Evolutionary conservation across 2,888 invertebrate species (phyloP).

Genomic region (Orchestes rusci): DNA sequence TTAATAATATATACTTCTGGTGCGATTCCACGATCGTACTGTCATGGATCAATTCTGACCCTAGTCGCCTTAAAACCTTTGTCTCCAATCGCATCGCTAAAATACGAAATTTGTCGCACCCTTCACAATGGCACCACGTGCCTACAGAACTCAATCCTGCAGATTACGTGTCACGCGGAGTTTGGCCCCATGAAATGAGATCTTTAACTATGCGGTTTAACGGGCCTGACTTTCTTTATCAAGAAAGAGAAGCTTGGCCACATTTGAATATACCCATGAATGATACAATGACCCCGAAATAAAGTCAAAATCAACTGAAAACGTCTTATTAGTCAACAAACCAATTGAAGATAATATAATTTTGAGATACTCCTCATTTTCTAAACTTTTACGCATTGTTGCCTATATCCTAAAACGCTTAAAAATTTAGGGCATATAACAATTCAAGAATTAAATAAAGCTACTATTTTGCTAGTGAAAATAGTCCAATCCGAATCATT

Average conservation of each 20-base stretch:
- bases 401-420: background rate
- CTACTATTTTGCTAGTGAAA: background rate
- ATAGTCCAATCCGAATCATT: background rate
- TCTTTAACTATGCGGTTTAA: constrained; percentile 9
- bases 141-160: constrained; percentile 16
- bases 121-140: constrained; percentile 10
- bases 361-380: background rate
- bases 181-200: constrained; percentile 6
- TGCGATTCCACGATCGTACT: constrained; percentile 20
- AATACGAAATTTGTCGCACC: constrained; percentile 5
- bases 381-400: background rate
- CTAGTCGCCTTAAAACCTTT: constrained; percentile 13
- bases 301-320: no score
- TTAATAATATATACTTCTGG: constrained; percentile 4
- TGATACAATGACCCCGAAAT: no score
- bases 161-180: constrained; percentile 13
- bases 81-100: constrained; percentile 14
- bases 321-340: no score
- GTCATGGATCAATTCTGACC: constrained; percentile 12
- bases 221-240: constrained; percentile 4
- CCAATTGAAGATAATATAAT: background rate
- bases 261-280: no score
- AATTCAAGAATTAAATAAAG: background rate
- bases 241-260: constrained; percentile 4
- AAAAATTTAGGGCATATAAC: background rate